A percentile compares a stretch with the other conserved stretches of the same genome.
Conservation (phyloP, 2,797 vertebrate genomes). For the Novumbra hubbsi region DNA sequence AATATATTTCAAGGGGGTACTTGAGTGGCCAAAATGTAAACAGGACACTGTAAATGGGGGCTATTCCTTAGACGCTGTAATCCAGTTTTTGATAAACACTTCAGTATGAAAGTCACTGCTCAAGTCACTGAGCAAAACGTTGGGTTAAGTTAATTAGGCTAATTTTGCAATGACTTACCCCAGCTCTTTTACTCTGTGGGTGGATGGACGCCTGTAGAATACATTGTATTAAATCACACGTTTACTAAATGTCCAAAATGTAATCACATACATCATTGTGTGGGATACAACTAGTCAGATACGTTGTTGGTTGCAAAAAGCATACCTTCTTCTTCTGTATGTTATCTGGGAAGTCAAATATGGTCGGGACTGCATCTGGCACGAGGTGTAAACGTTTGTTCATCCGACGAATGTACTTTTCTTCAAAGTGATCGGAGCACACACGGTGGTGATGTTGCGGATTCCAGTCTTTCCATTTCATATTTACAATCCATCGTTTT, state of each 20-base stretch:
- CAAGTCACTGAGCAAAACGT: too few species aligned
- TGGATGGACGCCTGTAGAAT: not conserved
- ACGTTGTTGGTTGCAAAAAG: not conserved
- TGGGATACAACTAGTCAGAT: not conserved
- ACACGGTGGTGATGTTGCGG: conserved; percentile 39
- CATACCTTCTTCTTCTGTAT: conserved; percentile 22
- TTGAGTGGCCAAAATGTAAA: too few species aligned
- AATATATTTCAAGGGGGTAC: too few species aligned
- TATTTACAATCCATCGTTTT: conserved; percentile 63
- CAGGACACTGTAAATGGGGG: too few species aligned
- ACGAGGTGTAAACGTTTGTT: conserved; percentile 59
- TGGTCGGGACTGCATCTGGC: conserved; percentile 66
- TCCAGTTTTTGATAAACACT: too few species aligned
- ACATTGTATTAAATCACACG: not conserved
- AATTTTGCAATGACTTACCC: too few species aligned
- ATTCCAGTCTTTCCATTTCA: conserved; percentile 65
- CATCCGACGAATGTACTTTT: conserved; percentile 50
- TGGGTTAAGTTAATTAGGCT: too few species aligned
- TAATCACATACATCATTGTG: not conserved
- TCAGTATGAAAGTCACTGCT: too few species aligned
- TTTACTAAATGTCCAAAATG: not conserved
- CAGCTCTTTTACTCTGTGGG: not conserved
- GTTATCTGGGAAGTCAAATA: conserved; percentile 49
- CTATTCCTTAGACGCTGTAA: too few species aligned
- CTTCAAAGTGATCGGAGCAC: conserved; percentile 67